Evolutionary conservation across 2,888 invertebrate species (phyloP), one percentile per base, ranked within the genome.

Genomic region (Opisthograptis luteolata): DNA sequence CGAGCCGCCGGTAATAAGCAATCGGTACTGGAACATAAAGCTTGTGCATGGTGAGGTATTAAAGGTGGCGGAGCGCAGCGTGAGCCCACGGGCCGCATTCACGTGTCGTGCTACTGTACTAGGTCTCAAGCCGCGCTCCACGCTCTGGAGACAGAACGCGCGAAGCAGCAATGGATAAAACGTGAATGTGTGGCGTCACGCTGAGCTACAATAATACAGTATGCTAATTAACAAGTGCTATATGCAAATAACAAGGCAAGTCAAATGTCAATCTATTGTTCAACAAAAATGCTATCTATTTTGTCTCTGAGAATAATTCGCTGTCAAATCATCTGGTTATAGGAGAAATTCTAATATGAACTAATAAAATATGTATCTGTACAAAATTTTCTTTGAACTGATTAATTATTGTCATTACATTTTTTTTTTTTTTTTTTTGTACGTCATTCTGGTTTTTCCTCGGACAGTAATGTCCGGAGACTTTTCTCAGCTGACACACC

Each of bases 21-120:
- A 58, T 42, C 48, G 54, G 51, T 48, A 58, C 58, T 58, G 58
- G 44, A 58, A 58, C 48, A 54, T 45, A 58, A 54, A 58, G 53
- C 51, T 34, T 39, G 51, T 55, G 54, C 58, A 51, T 52, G 53
- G 54, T 42, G 58, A 55, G 40, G 22, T 25, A 27, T 37, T 42
- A 10, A 19, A 28, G 27, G n/a, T 15, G 8, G 44, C 44, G 35
- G 43, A 53, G 57, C 57, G 41, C 30, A 49, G 47, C 40, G 57
- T 39, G 53, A 54, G 31, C 53, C 57, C 40, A 31, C 31, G 20
- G 20, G 12, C 17, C 14, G 14, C 30, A 20, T 30, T 22, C 20
- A 30, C 40, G 30, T 7, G 17, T 9, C 22, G 5, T 1, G 3
- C 12, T 9, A 8, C 20, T 3, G 14, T 4, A 8, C n/a, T 0